These are phyloP conservation scores for Chauna torquata DNA, from an alignment of 2,113 vertebrate species.

Conservation along the genomic window DNA sequence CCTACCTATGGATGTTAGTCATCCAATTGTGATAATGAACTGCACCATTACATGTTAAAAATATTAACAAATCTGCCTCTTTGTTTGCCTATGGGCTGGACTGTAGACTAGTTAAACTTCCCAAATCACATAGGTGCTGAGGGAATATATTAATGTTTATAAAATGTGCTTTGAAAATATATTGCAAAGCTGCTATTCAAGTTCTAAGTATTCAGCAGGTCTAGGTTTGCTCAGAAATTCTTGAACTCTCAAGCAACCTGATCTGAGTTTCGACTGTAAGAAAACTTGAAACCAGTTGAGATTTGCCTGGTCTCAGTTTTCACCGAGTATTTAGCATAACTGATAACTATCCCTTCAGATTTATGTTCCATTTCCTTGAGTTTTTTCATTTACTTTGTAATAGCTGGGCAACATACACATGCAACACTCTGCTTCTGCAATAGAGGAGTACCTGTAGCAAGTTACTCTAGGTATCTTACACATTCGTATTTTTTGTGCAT, in stretches of 20 bases:
- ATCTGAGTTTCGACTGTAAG: constrained; percentile 4
- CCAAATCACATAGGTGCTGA: not conserved
- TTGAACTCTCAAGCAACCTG: not conserved
- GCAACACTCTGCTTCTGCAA: not conserved
- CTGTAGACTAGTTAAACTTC: not conserved
- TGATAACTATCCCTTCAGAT: not conserved
- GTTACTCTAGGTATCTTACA: not conserved
- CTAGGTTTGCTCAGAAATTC: constrained; percentile 56
- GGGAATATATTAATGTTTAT: not conserved
- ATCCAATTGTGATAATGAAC: not conserved
- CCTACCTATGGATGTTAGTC: not conserved
- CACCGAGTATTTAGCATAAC: not conserved
- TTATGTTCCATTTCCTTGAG: not conserved
- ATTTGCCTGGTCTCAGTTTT: constrained; percentile 23
- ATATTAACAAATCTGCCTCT: not conserved
- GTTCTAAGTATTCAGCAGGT: constrained; percentile 9
- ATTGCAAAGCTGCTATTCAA: not conserved
- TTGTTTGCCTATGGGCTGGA: not conserved
- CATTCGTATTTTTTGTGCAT: not conserved
- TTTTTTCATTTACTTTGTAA: not conserved
- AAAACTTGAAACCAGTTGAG: constrained; percentile 26
- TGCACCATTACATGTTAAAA: not conserved
- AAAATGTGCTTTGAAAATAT: not conserved
- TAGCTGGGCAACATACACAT: not conserved
- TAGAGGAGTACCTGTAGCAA: not conserved